Base-by-base conservation (phyloP, 2,113 vertebrate genomes). In the Aplodontia rufa region DNA sequence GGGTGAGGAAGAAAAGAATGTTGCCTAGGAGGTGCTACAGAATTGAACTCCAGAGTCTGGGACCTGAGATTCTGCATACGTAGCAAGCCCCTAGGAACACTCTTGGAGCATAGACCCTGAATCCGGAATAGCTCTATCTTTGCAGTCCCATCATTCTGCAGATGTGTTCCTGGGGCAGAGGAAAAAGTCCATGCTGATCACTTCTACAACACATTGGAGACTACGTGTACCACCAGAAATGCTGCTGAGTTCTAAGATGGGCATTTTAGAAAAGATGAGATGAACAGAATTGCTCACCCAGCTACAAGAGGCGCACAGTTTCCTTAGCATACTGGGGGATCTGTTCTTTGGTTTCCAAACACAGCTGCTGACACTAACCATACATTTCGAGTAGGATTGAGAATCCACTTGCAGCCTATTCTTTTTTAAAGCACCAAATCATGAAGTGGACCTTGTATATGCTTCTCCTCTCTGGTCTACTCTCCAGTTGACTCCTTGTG, bases 371-470 rank as follows among this genome's bases (percentile, higher is more conserved):
- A 79, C 55, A 75, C 58, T 69, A 94, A 66, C 72, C 75, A 96
- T 96, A 91, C 91, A 80, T 87, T 97, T 85, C 74, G 26, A 83
- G 64, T 72, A 24, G 71, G 40, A 37, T 97, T 96, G 95, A 75
- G 97, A 90, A 93, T 97, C 85, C 37, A 75, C 88, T 86, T 49
- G 82, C 69, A 81, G 87, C n/a, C 80, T 62, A 30, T 93, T 97
- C 94, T 95, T 97, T 96, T 30, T 83, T 93, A 90, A 60, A 95
- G 95, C 93, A 89, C 84, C 58, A 60, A 87, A 24, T 93, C 55
- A n/a, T 8, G 51, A 74, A 32, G 45, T 66, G 87, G 10, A 5
- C 69, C 94, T 72, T 91, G 94, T 96, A 49, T 81, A 90, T 92
- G 71, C 28, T 42, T 58, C 80, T 68, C 82, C 5, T 66, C 94